A percentile compares a stretch with the other conserved stretches of the same genome.
These are phyloP conservation scores for Amphipoea oculea DNA, from an alignment of 2,888 invertebrate species.

Conservation along the genomic window DNA sequence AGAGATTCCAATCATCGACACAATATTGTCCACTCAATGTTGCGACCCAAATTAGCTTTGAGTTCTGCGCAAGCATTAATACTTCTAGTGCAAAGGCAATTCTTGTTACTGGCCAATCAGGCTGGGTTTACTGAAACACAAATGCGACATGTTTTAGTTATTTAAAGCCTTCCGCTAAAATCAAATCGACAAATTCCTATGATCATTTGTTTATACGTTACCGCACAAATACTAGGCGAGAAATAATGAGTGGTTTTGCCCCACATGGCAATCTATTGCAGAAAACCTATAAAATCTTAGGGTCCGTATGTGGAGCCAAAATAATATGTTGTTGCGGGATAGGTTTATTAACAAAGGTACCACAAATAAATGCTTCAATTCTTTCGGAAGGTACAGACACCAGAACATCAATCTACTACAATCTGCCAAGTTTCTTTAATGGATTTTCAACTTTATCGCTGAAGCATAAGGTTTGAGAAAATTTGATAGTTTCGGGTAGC, in stretches of 20 bases:
- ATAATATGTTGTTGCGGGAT: background rate
- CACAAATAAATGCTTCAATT: background rate
- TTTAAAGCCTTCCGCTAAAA: background rate
- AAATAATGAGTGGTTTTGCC: too few species aligned
- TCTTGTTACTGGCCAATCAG: constrained; percentile 41
- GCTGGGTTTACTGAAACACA: constrained; percentile 8
- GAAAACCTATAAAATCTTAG: background rate
- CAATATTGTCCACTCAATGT: constrained; percentile 49
- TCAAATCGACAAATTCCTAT: background rate
- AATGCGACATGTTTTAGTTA: constrained; percentile 2
- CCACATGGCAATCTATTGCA: background rate
- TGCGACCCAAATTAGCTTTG: constrained; percentile 55
- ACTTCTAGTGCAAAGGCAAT: constrained; percentile 34
- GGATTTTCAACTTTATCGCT: too few species aligned
- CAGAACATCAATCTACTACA: too few species aligned
- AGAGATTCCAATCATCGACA: constrained; percentile 44
- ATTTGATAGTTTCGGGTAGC: too few species aligned
- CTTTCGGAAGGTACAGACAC: background rate
- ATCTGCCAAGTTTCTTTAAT: too few species aligned
- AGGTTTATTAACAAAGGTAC: background rate
- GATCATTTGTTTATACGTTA: background rate
- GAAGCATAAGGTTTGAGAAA: too few species aligned
- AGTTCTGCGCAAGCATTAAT: constrained; percentile 42
- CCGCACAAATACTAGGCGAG: background rate
- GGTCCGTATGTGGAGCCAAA: background rate